Evolutionary conservation across 2,113 vertebrate genomes (phyloP).

Genomic region (Chloebia gouldiae): DNA sequence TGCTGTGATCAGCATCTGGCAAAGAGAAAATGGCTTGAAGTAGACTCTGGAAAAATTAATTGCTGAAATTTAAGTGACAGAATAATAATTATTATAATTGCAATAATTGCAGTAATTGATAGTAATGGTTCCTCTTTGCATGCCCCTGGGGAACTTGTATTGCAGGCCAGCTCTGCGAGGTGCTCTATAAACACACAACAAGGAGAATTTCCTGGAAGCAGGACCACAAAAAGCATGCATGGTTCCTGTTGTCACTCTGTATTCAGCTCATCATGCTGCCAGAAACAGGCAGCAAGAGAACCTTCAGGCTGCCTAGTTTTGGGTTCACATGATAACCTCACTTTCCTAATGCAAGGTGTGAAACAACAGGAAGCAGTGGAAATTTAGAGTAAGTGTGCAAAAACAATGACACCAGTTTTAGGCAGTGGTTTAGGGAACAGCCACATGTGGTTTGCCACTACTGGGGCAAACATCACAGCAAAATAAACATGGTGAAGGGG

Average conservation of each 20-base stretch:
- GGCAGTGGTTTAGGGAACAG: background rate
- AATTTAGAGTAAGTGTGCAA: background rate
- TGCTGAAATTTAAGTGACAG: conserved; percentile 53
- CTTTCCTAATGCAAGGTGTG: background rate
- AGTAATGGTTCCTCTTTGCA: background rate
- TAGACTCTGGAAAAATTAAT: conserved; percentile 60
- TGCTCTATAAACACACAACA: conserved; percentile 29
- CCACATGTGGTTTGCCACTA: rapidly evolving
- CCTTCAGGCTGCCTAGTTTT: background rate
- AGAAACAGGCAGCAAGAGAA: rapidly evolving
- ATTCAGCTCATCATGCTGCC: rapidly evolving
- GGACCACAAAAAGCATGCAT: rapidly evolving
- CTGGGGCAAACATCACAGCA: background rate
- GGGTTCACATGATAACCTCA: background rate
- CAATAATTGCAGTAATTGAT: conserved; percentile 54
- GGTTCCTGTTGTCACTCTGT: background rate
- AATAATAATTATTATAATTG: conserved; percentile 61
- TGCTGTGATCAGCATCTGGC: conserved; percentile 58
- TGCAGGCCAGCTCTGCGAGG: background rate
- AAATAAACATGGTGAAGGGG: background rate
- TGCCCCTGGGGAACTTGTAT: background rate
- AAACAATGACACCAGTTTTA: background rate
- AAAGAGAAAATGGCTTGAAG: conserved; percentile 44
- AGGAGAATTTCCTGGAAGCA: background rate
- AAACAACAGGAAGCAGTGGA: background rate